phyloP scores from a whole-genome alignment of 64 coral and sea anemone species.

The Stichodactyla helianthus region DNA sequence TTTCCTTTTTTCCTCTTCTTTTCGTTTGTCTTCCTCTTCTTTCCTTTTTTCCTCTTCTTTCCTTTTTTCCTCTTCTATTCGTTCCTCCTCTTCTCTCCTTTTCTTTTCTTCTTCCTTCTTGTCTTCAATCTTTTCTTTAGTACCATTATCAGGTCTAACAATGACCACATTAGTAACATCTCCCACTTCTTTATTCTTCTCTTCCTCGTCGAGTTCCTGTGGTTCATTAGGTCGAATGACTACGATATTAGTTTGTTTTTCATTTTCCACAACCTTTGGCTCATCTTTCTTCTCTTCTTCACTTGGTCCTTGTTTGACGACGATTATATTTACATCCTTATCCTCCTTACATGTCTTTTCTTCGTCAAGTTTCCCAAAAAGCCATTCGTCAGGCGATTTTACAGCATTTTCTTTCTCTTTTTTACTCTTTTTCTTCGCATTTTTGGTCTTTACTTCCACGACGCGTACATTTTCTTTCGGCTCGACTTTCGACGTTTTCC shows the following conservation, averaged over 20 bases:
- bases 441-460: neutral
- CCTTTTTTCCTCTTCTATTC: neutral
- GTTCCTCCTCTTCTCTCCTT: neutral
- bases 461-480: conserved; percentile 1
- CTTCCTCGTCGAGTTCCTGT: neutral
- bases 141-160: neutral
- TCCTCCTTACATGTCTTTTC: neutral
- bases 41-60: neutral
- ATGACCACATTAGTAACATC: neutral
- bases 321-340: neutral
- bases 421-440: conserved; percentile 22
- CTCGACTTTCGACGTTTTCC: neutral
- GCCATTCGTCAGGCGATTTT: conserved; percentile 2
- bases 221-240: neutral
- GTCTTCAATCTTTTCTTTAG: neutral
- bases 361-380: conserved; percentile 2
- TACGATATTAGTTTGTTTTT: neutral
- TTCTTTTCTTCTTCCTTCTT: neutral
- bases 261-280: neutral
- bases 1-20: neutral
- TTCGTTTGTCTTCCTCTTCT: neutral
- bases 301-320: neutral
- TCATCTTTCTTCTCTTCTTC: neutral
- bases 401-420: neutral
- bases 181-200: neutral